phyloP scores from a whole-genome alignment of 2,113 vertebrate species.

The Tonatia bakeri region DNA sequence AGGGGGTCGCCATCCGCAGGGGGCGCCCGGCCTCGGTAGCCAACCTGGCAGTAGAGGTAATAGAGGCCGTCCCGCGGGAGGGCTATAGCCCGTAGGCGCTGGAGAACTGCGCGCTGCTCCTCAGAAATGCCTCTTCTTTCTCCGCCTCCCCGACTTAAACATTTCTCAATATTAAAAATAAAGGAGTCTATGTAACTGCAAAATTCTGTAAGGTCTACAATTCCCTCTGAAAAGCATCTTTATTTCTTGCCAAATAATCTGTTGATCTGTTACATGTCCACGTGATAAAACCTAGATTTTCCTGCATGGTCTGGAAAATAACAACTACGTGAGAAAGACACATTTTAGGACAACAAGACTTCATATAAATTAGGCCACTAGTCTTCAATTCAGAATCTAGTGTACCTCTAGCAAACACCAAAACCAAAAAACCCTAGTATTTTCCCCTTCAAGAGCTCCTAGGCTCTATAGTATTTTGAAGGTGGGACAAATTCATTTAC shows the following conservation, averaged over 20 bases:
- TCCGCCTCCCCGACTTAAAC: slow-evolving; percentile 61
- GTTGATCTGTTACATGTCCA: neutral
- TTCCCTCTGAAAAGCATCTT: neutral
- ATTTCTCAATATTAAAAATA: slow-evolving; percentile 17
- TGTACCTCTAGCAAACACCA: neutral
- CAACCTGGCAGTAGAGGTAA: slow-evolving; percentile 76
- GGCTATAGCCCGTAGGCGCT: slow-evolving; percentile 54
- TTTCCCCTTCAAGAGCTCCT: neutral
- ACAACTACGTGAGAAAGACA: neutral
- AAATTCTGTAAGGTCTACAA: slow-evolving; percentile 17
- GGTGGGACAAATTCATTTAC: neutral
- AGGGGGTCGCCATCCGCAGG: neutral
- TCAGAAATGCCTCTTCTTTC: slow-evolving; percentile 69
- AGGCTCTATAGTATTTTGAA: neutral
- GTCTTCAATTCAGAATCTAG: neutral
- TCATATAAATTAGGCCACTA: neutral
- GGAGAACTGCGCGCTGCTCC: slow-evolving; percentile 47
- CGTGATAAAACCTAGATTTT: neutral
- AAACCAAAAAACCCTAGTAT: neutral
- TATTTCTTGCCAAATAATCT: slow-evolving; percentile 21
- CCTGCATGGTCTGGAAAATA: neutral
- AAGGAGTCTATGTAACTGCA: neutral
- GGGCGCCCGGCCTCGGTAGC: slow-evolving; percentile 68
- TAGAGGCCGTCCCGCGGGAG: slow-evolving; percentile 72
- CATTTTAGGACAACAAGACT: neutral